Evolutionary conservation across 2,888 invertebrate species (phyloP).

Genomic region (Caenorhabditis sp.): DNA sequence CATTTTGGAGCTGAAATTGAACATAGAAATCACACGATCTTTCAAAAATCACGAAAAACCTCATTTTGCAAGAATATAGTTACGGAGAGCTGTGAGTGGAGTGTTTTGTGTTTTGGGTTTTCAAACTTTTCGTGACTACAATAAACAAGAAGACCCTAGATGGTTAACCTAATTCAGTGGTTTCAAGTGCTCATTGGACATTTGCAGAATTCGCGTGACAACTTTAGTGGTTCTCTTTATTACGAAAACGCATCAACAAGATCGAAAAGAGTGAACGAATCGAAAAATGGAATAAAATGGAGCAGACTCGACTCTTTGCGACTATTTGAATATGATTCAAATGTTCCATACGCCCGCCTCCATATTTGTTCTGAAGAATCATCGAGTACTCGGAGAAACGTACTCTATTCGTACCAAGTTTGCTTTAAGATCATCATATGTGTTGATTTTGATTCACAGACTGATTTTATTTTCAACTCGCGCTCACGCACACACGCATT

Average conservation of each 20-base stretch:
- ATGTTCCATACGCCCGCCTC: constrained; percentile 29
- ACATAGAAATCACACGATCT: background rate
- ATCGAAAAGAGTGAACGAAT: background rate
- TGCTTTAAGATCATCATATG: constrained; percentile 15
- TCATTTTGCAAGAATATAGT: constrained; percentile 16
- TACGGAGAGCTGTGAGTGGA: background rate
- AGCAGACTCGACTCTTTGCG: background rate
- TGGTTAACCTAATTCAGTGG: constrained; percentile 32
- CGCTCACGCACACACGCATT: background rate
- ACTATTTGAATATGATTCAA: constrained; percentile 37
- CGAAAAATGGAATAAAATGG: background rate
- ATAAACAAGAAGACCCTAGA: constrained; percentile 3
- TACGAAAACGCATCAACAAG: background rate
- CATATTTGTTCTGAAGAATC: constrained; percentile 17
- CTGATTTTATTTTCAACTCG: constrained; percentile 11
- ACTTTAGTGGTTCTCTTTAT: background rate
- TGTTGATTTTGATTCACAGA: constrained; percentile 32
- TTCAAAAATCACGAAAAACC: constrained; percentile 1
- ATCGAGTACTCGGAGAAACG: constrained; percentile 24
- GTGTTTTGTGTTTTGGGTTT: too few relatives aligned
- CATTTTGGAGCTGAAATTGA: constrained; percentile 25
- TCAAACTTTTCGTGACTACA: constrained; percentile 33
- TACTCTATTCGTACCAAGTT: constrained; percentile 4
- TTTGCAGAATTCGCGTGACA: constrained; percentile 15
- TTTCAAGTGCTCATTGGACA: constrained; percentile 18